Base-by-base conservation (phyloP, 2,888 invertebrate genomes). In the Spilarctia lutea region DNA sequence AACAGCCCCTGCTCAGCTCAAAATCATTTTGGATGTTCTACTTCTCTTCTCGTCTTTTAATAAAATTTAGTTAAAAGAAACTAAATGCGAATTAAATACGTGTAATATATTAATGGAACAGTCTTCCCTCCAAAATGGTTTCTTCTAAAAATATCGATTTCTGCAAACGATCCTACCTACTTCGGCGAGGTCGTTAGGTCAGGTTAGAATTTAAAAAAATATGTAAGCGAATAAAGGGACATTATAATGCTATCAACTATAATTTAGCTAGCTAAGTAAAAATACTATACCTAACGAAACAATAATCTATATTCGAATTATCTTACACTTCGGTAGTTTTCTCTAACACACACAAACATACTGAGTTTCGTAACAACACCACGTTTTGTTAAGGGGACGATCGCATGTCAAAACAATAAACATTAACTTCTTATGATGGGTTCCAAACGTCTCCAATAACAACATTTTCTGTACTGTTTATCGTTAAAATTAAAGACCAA, bases 361-460 rank as follows among this genome's bases (percentile, higher is more conserved):
- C 45, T 66, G 27, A 70, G 42, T 74, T 66, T 72, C 56, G 35
- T 78, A 65, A 68, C 60, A 66, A 60, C 35, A 10, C 68, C 30
- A 79, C 77, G 75, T 78, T 71, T 81, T 74, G 77, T 81, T 72
- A 39, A 71, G 81, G 82, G 82, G 76, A 71, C 82, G 83, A 79
- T 86, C 83, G 85, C 85, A 85, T 88, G 87, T 80, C 82, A 81
- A 77, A 85, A 85, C 77, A 80, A 87, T 88, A 87, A 89, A 85
- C 84, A 83, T 86, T 80, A 83, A 85, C 74, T 84, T 85, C 78
- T 77, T 77, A 82, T 78, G 81, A 85, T 83, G 81, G 80, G 75
- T 79, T 82, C 80, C 80, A 77, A 88, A 88, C 87, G 84, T 86
- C 80, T 73, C 80, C 84, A 86, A 89, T 90, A 90, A 91, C 90